These are phyloP conservation scores for Toxotes chatareus DNA, from an alignment of 2,113 vertebrate genomes.

Conservation along the genomic window DNA sequence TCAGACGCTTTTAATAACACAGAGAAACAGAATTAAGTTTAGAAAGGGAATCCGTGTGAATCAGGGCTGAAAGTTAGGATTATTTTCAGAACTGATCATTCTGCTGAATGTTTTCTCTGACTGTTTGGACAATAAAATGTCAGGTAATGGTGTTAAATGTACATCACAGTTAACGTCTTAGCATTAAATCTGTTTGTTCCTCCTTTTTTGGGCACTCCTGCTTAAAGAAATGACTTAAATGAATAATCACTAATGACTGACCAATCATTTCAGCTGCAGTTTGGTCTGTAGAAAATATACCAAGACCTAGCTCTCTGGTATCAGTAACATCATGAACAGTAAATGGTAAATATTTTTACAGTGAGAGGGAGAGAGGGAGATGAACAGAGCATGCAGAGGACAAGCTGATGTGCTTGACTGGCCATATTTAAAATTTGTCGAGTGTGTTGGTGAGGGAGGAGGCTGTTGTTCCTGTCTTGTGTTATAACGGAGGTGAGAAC, in stretches of 20 bases:
- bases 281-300: too few species aligned
- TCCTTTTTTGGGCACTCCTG: too few species aligned
- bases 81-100: background rate
- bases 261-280: background rate
- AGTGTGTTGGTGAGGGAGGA: background rate
- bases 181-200: background rate
- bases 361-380: background rate
- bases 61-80: background rate
- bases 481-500: slow-evolving; percentile 58
- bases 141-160: background rate
- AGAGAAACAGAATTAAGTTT: background rate
- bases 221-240: too few species aligned
- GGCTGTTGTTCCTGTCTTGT: slow-evolving; percentile 25
- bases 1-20: background rate
- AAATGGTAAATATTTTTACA: background rate
- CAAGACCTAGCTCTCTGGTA: background rate
- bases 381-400: slow-evolving; percentile 39
- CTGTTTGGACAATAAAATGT: background rate
- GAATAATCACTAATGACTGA: too few species aligned
- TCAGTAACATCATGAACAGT: background rate
- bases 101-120: background rate
- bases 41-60: background rate
- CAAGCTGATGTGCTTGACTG: slow-evolving; percentile 36
- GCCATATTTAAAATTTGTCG: slow-evolving; percentile 42
- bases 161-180: background rate